Evolutionary conservation across 2,888 invertebrate species (phyloP).

Genomic region (Folsomia candida): DNA sequence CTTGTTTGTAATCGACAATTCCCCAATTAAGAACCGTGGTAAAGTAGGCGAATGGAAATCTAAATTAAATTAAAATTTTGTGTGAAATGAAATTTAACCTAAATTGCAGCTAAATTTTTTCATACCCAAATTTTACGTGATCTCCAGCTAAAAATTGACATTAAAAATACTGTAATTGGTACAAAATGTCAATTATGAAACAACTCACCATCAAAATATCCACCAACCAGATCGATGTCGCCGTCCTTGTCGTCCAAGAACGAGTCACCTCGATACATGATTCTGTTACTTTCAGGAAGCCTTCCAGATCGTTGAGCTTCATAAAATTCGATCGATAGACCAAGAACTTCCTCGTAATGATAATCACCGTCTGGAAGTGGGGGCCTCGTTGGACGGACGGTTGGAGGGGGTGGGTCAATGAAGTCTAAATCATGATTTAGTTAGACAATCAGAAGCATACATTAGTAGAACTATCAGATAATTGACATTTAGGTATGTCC

Average conservation of each 20-base stretch:
- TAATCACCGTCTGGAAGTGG: conserved; percentile 39
- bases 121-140: conserved; percentile 51
- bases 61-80: no score
- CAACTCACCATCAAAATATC: conserved; percentile 60
- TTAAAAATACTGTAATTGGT: not conserved
- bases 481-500: not conserved
- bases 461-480: not conserved
- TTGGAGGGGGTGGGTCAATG: conserved; percentile 17
- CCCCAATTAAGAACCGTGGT: conserved; percentile 62
- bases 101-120: no score
- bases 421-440: not conserved
- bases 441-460: no score
- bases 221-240: conserved; percentile 61
- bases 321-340: conserved; percentile 60
- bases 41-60: conserved; percentile 60
- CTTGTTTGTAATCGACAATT: conserved; percentile 57
- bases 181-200: not conserved
- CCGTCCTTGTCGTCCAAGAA: conserved; percentile 58
- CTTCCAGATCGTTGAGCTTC: conserved; percentile 61
- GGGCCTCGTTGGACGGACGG: conserved; percentile 12
- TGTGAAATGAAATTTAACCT: no score
- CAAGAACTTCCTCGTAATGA: conserved; percentile 58
- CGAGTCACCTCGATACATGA: conserved; percentile 60
- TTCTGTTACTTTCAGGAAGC: conserved; percentile 57
- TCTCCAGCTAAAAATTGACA: conserved; percentile 48